Base-by-base conservation (phyloP, 2,888 invertebrate genomes). In the Aelia acuminata region DNA sequence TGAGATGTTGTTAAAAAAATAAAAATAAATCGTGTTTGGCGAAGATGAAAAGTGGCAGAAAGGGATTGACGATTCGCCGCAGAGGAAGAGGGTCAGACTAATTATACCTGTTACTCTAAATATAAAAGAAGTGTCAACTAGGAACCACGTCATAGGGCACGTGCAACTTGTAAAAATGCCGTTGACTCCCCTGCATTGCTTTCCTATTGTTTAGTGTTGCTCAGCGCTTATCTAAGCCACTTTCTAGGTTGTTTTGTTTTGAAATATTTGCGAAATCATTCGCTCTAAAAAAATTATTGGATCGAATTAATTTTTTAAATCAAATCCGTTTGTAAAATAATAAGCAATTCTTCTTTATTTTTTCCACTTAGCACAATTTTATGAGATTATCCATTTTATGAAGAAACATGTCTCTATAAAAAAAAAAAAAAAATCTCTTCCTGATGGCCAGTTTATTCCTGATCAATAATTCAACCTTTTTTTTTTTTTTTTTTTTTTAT, bases 81-180 rank as follows among this genome's bases (percentile, higher is more conserved):
- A 5, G n/a, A n/a, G 18, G 39, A 80, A 80, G 22, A 80, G 43
- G 80, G 43, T n/a, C 80, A n/a, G 20, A 80, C 80, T 80, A 80
- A 80, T 80, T 80, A 80, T 80, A 80, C n/a, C 80, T 47, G 43
- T 0, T n/a, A n/a, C 43, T 80, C 80, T 80, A 80, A 80, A 80
- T 80, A 80, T 80, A 80, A 4, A 15, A 80, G n/a, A 80, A 80
- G 80, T 80, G 80, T 80, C 80, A 80, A 80, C 80, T 80, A 80
- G 80, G 80, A 80, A 80, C n/a, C n/a, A 80, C 80, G 80, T 80
- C 80, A 80, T n/a, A n/a, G 11, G 43, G 43, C 80, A 80, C 80
- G 80, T 80, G 80, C 13, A 47, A 39, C 43, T 47, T 13, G 10
- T 80, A 43, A 43, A 39, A 39, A n/a, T 80, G 80, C 43, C 80